phyloP scores from a whole-genome alignment of 1,140 invertebrate species.

The Bombus sibiricus region DNA sequence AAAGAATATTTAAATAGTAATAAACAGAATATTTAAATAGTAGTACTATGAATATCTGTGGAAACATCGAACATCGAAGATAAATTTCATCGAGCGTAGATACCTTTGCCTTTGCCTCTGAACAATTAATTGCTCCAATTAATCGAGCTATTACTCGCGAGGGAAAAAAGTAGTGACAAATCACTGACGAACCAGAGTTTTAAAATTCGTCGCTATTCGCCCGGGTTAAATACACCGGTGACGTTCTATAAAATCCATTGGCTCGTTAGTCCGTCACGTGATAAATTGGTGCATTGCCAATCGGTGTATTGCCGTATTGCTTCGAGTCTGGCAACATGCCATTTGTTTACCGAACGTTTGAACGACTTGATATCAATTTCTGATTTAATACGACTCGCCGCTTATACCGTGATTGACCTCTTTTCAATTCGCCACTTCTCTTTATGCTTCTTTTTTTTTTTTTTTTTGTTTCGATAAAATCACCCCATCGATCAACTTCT shows the following conservation, averaged over 20 bases:
- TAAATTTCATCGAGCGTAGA: background rate
- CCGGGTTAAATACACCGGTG: constrained; percentile 48
- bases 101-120: too few species aligned
- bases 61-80: too few species aligned
- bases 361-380: constrained; percentile 37
- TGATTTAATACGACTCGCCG: constrained; percentile 15
- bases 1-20: too few species aligned
- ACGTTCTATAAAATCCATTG: constrained; percentile 50
- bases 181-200: background rate
- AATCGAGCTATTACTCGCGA: background rate
- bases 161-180: background rate
- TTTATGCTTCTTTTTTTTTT: background rate
- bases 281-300: constrained; percentile 49
- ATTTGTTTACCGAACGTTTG: constrained; percentile 47
- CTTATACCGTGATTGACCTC: background rate
- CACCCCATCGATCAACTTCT: background rate
- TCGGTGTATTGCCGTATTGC: constrained; percentile 6
- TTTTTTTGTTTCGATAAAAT: background rate
- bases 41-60: too few species aligned
- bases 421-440: background rate
- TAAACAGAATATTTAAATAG: too few species aligned
- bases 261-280: constrained; percentile 39
- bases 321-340: constrained; percentile 34
- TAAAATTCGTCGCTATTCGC: constrained; percentile 30
- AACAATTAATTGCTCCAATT: background rate